These are phyloP conservation scores for Tonatia bakeri DNA, from an alignment of 2,113 vertebrate genomes.

Conservation along the genomic window DNA sequence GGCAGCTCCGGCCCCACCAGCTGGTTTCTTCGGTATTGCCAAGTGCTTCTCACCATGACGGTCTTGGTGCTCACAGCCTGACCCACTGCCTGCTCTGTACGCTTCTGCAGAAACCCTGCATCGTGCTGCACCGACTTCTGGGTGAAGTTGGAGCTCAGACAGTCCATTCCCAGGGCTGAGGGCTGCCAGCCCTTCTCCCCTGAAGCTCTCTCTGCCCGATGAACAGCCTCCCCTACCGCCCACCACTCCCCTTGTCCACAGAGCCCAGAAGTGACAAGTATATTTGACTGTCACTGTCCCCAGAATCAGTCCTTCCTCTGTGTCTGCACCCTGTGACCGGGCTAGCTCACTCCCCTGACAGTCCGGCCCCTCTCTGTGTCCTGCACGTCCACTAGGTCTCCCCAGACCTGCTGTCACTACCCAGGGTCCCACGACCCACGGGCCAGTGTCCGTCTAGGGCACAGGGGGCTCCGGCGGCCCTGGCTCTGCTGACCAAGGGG, in stretches of 20 bases:
- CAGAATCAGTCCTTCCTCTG: not conserved
- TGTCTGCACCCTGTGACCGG: not conserved
- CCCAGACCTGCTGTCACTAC: not conserved
- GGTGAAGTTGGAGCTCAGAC: not conserved
- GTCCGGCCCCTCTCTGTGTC: not conserved
- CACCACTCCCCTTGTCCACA: not conserved
- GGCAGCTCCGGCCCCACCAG: rapidly evolving
- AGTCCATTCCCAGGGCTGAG: not conserved
- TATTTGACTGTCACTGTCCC: not conserved
- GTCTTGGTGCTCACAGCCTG: rapidly evolving
- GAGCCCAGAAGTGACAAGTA: not conserved
- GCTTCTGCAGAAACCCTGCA: not conserved
- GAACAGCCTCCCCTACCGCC: not conserved
- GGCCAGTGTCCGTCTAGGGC: not conserved
- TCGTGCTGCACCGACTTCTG: no score
- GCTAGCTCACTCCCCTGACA: rapidly evolving
- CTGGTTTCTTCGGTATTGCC: rapidly evolving
- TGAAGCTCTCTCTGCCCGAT: not conserved
- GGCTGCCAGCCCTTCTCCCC: no score
- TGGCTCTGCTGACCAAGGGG: not conserved
- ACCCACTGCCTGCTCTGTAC: rapidly evolving
- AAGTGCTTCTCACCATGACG: rapidly evolving
- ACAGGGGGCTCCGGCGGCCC: no score
- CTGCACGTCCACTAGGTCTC: no score
- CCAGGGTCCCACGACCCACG: rapidly evolving